These are phyloP conservation scores for Zaprionus davidi DNA, from an alignment of 1,140 invertebrate genomes.

Conservation along the genomic window DNA sequence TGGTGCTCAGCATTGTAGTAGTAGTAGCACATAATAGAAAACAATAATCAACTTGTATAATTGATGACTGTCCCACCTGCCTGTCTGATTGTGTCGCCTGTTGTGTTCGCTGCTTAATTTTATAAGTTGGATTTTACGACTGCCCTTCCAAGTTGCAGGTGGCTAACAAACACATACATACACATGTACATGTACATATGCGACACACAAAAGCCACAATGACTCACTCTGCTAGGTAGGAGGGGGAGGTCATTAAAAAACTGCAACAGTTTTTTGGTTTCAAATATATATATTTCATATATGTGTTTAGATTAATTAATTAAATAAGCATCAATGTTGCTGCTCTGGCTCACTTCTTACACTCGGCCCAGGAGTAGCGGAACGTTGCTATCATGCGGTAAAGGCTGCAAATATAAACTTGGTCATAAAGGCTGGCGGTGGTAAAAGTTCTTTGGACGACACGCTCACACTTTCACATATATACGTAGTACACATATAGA, in stretches of 20 bases:
- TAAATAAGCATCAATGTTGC: constrained; percentile 3
- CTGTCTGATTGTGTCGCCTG: background rate
- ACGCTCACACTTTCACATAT: constrained; percentile 12
- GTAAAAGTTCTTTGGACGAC: constrained; percentile 39
- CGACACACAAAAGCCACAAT: constrained; percentile 1
- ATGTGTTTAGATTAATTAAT: constrained; percentile 4
- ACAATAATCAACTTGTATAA: constrained; percentile 3
- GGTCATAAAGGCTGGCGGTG: constrained; percentile 50
- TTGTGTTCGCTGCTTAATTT: background rate
- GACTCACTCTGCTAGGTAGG: constrained; percentile 12
- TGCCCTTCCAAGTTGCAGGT: background rate
- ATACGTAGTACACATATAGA: constrained; percentile 13
- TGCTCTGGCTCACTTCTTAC: constrained; percentile 53
- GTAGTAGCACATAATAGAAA: background rate
- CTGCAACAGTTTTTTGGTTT: background rate
- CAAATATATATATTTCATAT: constrained; percentile 10
- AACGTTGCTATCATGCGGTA: constrained; percentile 75
- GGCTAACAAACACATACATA: constrained; percentile 5
- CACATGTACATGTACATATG: background rate
- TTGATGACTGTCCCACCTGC: constrained; percentile 7
- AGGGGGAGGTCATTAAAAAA: constrained; percentile 20
- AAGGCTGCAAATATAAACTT: constrained; percentile 74
- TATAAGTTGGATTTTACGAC: constrained; percentile 2
- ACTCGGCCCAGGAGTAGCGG: constrained; percentile 72
- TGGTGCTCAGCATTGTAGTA: background rate